These are phyloP conservation scores for Siderastrea radians DNA, from an alignment of 92 coral and sea anemone genomes.

Conservation along the genomic window DNA sequence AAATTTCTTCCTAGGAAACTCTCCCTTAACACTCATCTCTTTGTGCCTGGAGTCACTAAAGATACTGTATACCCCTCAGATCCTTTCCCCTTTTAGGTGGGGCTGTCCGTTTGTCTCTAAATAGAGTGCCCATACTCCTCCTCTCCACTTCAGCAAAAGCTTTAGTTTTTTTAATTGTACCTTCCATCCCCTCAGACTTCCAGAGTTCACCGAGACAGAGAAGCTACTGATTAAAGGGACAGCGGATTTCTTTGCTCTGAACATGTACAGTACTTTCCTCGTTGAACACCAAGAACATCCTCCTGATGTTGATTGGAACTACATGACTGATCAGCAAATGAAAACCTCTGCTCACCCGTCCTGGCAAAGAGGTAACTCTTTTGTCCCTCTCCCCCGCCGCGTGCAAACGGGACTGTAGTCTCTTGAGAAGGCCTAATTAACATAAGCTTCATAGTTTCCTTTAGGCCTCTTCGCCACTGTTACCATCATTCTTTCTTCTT, in stretches of 20 bases:
- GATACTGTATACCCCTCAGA: not conserved
- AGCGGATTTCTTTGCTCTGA: slow-evolving; percentile 90
- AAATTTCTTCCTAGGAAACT: no score
- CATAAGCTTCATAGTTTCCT: no score
- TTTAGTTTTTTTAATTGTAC: not conserved
- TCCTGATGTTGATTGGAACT: slow-evolving; percentile 78
- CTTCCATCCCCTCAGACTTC: slow-evolving; percentile 59
- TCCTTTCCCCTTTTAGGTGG: not conserved
- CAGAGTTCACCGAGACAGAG: slow-evolving; percentile 82
- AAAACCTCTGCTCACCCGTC: slow-evolving; percentile 61
- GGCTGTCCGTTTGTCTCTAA: not conserved
- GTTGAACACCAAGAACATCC: slow-evolving; percentile 68
- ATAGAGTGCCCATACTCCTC: not conserved
- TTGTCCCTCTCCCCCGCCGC: not conserved
- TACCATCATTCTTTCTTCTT: no score
- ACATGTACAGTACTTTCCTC: slow-evolving; percentile 77
- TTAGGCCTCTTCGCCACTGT: no score
- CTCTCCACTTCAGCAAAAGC: not conserved
- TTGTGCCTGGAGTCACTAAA: no score
- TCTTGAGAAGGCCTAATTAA: no score
- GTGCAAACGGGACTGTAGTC: not conserved
- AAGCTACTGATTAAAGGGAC: slow-evolving; percentile 82
- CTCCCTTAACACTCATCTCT: no score
- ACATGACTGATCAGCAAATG: slow-evolving; percentile 78
- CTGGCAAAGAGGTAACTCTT: slow-evolving; percentile 81